Percentiles rank a stretch among this genome's conserved stretches.
These are phyloP conservation scores for Galerucella calmariensis DNA, from an alignment of 2,888 invertebrate genomes.

Conservation along the genomic window DNA sequence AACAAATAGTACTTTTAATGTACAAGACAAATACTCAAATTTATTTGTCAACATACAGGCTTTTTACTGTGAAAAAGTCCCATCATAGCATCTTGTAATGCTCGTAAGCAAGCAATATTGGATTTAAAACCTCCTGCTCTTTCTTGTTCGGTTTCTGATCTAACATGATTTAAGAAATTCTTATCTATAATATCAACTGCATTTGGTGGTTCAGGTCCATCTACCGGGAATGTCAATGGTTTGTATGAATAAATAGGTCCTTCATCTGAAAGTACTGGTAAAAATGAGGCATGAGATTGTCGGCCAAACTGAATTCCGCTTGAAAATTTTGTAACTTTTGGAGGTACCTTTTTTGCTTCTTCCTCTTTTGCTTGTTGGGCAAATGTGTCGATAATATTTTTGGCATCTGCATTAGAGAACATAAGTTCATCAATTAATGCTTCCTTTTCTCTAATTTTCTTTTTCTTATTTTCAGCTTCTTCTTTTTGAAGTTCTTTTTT, in stretches of 20 bases:
- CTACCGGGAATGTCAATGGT: constrained; percentile 69
- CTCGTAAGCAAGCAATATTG: constrained; percentile 84
- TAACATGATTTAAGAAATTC: constrained; percentile 81
- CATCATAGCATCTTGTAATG: constrained; percentile 87
- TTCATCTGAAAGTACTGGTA: constrained; percentile 80
- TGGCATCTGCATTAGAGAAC: constrained; percentile 91
- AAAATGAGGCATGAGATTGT: constrained; percentile 71
- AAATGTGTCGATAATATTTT: constrained; percentile 86
- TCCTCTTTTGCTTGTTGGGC: constrained; percentile 68
- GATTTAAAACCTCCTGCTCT: constrained; percentile 90
- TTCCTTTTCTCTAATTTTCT: constrained; percentile 88
- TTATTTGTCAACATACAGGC: constrained; percentile 25
- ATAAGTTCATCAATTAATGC: constrained; percentile 95
- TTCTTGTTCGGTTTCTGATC: constrained; percentile 78
- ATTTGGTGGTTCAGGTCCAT: constrained; percentile 80
- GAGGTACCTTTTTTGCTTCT: constrained; percentile 61
- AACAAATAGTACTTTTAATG: background rate
- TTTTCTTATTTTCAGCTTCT: constrained; percentile 78
- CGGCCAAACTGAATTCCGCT: constrained; percentile 86
- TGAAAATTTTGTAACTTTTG: constrained; percentile 80
- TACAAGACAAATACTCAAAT: constrained; percentile 4
- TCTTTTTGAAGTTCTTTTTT: constrained; percentile 77
- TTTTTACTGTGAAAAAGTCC: constrained; percentile 71
- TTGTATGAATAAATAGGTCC: constrained; percentile 81
- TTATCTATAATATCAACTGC: constrained; percentile 71